Base-by-base conservation (phyloP, 2,113 vertebrate species). In the Scolopax mira region DNA sequence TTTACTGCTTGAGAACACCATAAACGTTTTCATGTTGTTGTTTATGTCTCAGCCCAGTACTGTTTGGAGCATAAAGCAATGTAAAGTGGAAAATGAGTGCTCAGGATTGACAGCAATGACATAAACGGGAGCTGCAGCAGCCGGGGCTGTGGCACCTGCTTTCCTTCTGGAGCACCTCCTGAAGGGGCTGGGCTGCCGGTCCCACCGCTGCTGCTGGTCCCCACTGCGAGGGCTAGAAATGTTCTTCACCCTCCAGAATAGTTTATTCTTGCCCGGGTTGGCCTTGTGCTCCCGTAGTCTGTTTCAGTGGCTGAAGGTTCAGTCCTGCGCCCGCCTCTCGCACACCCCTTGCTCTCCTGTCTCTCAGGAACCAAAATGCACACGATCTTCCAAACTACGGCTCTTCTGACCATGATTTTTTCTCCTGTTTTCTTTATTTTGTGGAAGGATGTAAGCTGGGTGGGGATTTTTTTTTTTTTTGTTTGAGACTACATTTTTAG, bases 261-360 rank as follows among this genome's bases (percentile, higher is more conserved):
- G 3, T 64, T 31, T 60, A 8, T 64, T 80, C 39, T 65, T 46
- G 72, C 30, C 44, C 24, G 4, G 7, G 1, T 1, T 65, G 44
- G 8, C 33, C 25, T 51, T 55, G 27, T 51, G 62, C 41, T 72
- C 13, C 25, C n/a, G 46, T 12, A 35, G 57, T 22, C 28, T 16
- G 3, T 52, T 74, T 24, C 3, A 33, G 18, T 3, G 7, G 46
- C 13, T 54, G n/a, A 18, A 44, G 42, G n/a, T 44, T 81, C 11
- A 2, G 21, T 73, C 18, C 57, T 79, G 31, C 2, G 0, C 1
- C 0, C 16, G 15, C 22, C 30, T 62, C 60, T 57, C 65, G 54
- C 51, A 0, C 16, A 17, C 24, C 27, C 58, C 55, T 61, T 70
- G 60, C 51, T 54, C 31, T 71, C 24, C 55, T 7, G 2, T 37